phyloP scores from a whole-genome alignment of 2,888 invertebrate species.

The Cryptocheilus praepositus region DNA sequence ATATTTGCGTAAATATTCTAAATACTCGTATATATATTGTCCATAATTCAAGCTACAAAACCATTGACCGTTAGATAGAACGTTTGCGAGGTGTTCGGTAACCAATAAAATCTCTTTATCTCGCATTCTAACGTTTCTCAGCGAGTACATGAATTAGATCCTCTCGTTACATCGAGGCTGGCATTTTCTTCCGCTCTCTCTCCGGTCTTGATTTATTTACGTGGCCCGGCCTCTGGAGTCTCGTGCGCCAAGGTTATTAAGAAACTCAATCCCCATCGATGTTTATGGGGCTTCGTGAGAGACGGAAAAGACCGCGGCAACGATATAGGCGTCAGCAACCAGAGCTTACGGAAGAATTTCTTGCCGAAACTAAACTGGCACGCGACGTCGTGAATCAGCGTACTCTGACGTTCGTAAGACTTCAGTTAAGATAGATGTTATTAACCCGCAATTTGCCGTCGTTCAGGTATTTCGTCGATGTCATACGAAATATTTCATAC shows the following conservation, averaged over 20 bases:
- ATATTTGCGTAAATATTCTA: no score
- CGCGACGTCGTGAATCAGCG: slow-evolving; percentile 8
- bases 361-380: slow-evolving; percentile 21
- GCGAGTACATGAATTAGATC: not conserved
- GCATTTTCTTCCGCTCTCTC: slow-evolving; percentile 18
- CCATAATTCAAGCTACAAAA: no score
- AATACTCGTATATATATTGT: no score
- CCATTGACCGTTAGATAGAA: no score
- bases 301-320: slow-evolving; percentile 15
- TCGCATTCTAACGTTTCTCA: not conserved
- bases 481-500: no score
- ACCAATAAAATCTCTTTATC: not conserved
- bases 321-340: slow-evolving; percentile 18
- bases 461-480: no score
- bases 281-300: slow-evolving; percentile 39
- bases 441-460: no score
- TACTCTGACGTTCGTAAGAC: no score
- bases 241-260: slow-evolving; percentile 39
- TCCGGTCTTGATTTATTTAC: slow-evolving; percentile 27
- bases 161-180: not conserved
- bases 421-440: no score
- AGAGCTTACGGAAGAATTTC: slow-evolving; percentile 12
- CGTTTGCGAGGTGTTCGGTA: no score
- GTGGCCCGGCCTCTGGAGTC: slow-evolving; percentile 5
- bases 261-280: slow-evolving; percentile 43